Evolutionary conservation across 2,888 invertebrate species (phyloP).

Genomic region (Eubasilissa splendida): DNA sequence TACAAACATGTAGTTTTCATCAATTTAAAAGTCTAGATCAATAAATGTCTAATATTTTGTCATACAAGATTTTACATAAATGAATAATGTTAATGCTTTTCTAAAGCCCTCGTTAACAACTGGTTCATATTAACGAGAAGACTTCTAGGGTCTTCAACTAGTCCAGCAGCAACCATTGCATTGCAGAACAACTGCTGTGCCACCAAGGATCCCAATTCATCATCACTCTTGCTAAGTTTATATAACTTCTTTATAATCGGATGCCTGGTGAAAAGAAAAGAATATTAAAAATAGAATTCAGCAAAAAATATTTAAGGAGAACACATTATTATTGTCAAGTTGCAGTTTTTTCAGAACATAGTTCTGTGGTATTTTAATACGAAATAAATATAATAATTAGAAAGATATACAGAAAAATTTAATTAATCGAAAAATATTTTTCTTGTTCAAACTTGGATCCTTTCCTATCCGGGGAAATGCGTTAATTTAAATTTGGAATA

Average conservation of each 20-base stretch:
- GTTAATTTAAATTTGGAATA: no score
- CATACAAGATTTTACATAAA: not conserved
- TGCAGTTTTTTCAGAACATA: no score
- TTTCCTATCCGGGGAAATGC: no score
- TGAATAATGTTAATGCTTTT: constrained; percentile 75
- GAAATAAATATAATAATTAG: no score
- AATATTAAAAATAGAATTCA: constrained; percentile 3
- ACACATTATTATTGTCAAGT: no score
- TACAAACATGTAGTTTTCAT: not conserved
- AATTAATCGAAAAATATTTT: no score
- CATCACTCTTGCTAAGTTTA: constrained; percentile 81
- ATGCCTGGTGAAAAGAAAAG: constrained; percentile 75
- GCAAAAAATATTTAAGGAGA: not conserved
- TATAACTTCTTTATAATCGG: constrained; percentile 91
- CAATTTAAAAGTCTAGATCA: not conserved
- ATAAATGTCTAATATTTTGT: not conserved
- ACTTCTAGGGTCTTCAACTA: constrained; percentile 91
- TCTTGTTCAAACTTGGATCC: no score
- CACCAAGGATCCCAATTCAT: constrained; percentile 86
- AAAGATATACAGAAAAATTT: no score
- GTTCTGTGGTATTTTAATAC: no score
- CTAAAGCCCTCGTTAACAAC: constrained; percentile 84
- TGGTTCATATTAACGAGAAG: constrained; percentile 91
- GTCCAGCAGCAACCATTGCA: constrained; percentile 95
- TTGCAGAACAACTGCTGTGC: constrained; percentile 93